Evolutionary conservation across 2,113 vertebrate species (phyloP).

Genomic region (Lepus americanus): DNA sequence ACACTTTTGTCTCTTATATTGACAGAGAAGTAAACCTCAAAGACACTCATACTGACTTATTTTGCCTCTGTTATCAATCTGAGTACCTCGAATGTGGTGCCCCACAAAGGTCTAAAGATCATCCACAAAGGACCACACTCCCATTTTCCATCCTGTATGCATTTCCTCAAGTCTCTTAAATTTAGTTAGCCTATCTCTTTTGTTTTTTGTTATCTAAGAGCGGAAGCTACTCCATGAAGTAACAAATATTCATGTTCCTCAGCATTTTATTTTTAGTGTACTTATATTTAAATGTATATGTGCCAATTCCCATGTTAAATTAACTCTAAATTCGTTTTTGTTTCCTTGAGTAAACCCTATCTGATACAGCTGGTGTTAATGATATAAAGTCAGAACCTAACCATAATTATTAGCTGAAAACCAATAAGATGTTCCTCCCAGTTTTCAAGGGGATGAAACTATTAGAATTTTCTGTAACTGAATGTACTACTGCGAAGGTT

Average conservation of each 20-base stretch:
- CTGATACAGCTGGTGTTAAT: not conserved
- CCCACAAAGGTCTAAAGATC: not conserved
- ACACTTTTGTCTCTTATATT: not conserved
- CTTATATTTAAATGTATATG: not conserved
- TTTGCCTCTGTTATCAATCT: not conserved
- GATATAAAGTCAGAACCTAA: not conserved
- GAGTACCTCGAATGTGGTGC: accelerated
- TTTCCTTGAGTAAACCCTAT: not conserved
- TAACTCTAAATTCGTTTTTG: not conserved
- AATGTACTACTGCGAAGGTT: not conserved
- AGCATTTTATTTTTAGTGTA: not conserved
- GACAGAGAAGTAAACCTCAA: not conserved
- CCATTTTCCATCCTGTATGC: not conserved
- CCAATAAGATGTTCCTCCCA: not conserved
- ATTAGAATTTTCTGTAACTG: not conserved
- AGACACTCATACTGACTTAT: not conserved
- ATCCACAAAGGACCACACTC: not conserved
- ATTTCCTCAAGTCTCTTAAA: not conserved
- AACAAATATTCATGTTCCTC: not conserved
- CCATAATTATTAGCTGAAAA: conserved; percentile 33
- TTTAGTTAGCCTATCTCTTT: not conserved
- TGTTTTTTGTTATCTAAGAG: not conserved
- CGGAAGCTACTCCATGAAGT: not conserved
- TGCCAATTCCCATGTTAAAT: not conserved
- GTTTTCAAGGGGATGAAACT: not conserved